Evolutionary conservation across 2,888 invertebrate species (phyloP), one percentile per base, ranked within the genome.

Genomic region (Hylaea fasciaria): DNA sequence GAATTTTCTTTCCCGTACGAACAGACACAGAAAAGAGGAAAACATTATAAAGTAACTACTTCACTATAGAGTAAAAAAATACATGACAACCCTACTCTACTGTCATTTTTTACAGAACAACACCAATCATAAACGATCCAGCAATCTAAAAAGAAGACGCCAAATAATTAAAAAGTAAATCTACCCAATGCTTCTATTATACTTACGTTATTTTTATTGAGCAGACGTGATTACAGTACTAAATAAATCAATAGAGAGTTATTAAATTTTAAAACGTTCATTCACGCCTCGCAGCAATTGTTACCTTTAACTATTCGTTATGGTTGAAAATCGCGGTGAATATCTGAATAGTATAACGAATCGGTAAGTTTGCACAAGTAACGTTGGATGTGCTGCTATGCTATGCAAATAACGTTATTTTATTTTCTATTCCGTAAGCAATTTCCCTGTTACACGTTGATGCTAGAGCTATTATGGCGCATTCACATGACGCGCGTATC

Each of bases 381-480:
- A 60, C 60, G 49, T 55, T 47, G 37, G 52, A 58, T 58, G 53
- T 56, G 53, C 22, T 22, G 22, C 22, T 22, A 22, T 22, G 22
- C 22, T 22, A 22, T 22, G 22, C 22, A 22, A 22, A 66, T 64
- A 66, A 62, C 64, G 62, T 64, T 64, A 63, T 56, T 57, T 66
- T 60, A 61, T 65, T 66, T 67, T 65, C 58, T 59, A 62, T 67
- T 66, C 62, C 50, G 56, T 61, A 56, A 65, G 62, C 61, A 51
- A 69, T 73, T 70, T 68, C 43, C 67, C 55, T 62, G 52, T 57
- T 57, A 64, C 51, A 46, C 35, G 17, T 40, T 39, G 45, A 35
- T 39, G 22, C 22, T 32, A 9, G 32, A 32, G 65, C 53, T 57
- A 49, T 62, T 51, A 59, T 51, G 58, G 53, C 14, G 56, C 16